These are phyloP conservation scores for Bombus fervidus DNA, from an alignment of 1,140 invertebrate genomes.

Conservation along the genomic window DNA sequence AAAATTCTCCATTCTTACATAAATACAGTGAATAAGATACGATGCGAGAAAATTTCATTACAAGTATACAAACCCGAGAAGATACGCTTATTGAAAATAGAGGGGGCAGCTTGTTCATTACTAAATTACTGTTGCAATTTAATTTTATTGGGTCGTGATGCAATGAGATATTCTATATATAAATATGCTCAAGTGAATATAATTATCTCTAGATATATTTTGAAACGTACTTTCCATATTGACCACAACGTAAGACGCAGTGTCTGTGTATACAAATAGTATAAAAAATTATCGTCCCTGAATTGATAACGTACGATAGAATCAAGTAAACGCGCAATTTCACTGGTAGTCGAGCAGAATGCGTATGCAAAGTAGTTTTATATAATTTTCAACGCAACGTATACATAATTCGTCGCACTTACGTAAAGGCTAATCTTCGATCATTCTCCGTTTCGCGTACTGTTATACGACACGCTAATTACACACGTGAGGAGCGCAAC, in stretches of 20 bases:
- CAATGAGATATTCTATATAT: too few relatives aligned
- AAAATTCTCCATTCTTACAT: background rate
- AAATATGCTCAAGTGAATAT: too few relatives aligned
- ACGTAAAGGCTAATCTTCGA: slow-evolving; percentile 36
- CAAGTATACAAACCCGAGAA: background rate
- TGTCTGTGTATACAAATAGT: background rate
- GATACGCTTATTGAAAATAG: background rate
- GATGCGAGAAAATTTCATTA: background rate
- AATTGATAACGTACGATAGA: background rate
- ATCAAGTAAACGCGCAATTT: background rate
- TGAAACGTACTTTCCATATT: too few relatives aligned
- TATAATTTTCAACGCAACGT: slow-evolving; percentile 34
- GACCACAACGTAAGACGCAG: too few relatives aligned
- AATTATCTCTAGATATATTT: too few relatives aligned
- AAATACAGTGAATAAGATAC: background rate
- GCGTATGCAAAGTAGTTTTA: slow-evolving; percentile 21
- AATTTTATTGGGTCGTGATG: background rate
- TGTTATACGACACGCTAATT: slow-evolving; percentile 32
- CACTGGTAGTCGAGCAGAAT: background rate
- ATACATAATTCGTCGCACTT: slow-evolving; percentile 37
- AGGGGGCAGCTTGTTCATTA: background rate
- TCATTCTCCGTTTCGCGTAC: background rate
- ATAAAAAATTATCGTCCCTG: background rate
- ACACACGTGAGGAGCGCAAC: background rate
- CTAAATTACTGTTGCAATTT: background rate